Evolutionary conservation across 2,797 vertebrate species (phyloP).

Genomic region (Nothura maculosa): DNA sequence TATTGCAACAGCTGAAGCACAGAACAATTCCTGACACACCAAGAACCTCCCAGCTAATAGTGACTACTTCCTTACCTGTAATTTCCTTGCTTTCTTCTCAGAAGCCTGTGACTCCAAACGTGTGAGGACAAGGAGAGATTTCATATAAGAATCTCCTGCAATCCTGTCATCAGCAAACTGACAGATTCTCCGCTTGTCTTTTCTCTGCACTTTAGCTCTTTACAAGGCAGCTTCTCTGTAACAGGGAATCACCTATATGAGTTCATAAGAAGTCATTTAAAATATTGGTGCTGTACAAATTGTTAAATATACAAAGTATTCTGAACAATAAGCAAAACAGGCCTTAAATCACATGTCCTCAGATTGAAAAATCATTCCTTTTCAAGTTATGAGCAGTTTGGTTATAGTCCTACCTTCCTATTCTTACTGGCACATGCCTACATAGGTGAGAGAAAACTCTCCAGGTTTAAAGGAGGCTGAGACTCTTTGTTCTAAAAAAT

Average conservation of each 20-base stretch:
- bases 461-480: neutral
- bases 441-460: neutral
- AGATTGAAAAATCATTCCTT: neutral
- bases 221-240: neutral
- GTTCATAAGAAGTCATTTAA: neutral
- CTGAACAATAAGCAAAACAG: neutral
- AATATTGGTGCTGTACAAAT: rapidly evolving
- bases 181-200: neutral
- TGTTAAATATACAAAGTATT: neutral
- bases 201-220: neutral
- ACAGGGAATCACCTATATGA: neutral
- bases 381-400: neutral
- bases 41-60: neutral
- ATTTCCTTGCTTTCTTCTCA: neutral
- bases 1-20: neutral
- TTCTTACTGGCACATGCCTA: neutral
- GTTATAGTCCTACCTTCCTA: neutral
- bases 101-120: neutral
- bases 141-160: neutral
- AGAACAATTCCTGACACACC: neutral
- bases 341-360: neutral
- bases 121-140: neutral
- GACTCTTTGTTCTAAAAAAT: neutral
- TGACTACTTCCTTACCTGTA: neutral
- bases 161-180: neutral